A percentile compares a stretch with the other conserved stretches of the same genome.
Conservation (phyloP, 2,113 vertebrate genomes). For the Sinocyclocheilus anophthalmus region DNA sequence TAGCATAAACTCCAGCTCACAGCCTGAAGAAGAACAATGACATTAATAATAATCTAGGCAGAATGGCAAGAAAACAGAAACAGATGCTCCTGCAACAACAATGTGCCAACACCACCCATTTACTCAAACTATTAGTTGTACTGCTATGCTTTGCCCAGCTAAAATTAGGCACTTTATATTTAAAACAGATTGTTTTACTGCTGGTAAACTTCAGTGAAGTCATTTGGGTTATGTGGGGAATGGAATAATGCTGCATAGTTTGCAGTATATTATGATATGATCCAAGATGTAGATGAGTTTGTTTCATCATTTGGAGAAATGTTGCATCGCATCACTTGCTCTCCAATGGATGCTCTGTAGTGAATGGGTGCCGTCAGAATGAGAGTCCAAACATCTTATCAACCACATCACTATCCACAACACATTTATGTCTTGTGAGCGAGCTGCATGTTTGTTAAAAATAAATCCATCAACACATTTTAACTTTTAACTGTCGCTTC, state of each 20-base stretch:
- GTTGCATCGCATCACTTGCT: no score
- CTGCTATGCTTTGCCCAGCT: background rate
- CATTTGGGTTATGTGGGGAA: background rate
- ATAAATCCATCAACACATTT: no score
- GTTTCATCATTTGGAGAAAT: no score
- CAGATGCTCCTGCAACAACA: conserved; percentile 10
- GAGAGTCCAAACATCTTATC: no score
- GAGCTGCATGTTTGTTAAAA: no score
- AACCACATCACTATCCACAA: no score
- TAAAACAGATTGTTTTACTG: background rate
- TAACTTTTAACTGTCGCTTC: no score
- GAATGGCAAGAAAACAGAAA: conserved; percentile 13
- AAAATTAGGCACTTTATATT: background rate
- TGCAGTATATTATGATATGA: background rate
- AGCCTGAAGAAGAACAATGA: conserved; percentile 93
- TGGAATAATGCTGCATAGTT: background rate
- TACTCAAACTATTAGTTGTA: background rate
- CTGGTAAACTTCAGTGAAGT: background rate
- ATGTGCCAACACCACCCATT: conserved; percentile 1
- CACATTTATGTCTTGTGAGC: no score
- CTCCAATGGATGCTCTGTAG: no score
- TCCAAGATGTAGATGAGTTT: no score
- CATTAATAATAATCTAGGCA: conserved; percentile 67
- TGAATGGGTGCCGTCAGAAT: no score
- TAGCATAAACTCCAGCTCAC: conserved; percentile 92